Evolutionary conservation across 2,113 vertebrate genomes (phyloP).

Genomic region (Loxodonta africana): DNA sequence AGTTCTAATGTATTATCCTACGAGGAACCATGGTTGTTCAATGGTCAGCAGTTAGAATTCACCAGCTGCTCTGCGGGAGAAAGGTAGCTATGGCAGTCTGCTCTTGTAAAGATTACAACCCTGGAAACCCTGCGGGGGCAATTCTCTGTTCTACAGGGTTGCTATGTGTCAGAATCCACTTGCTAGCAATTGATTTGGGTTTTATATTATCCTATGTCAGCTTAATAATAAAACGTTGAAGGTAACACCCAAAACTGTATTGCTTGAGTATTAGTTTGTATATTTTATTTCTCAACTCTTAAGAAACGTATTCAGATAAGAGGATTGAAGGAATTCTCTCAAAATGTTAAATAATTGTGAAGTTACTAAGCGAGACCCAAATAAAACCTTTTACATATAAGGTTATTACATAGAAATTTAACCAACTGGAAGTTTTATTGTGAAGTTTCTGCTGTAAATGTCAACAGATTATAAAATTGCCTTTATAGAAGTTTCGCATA

Average conservation of each 20-base stretch:
- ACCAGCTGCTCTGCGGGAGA: too few relatives aligned
- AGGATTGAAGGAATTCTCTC: conserved; percentile 25
- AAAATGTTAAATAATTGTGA: background rate
- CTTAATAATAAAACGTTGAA: background rate
- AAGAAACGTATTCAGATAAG: background rate
- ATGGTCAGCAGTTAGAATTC: background rate
- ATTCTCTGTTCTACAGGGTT: background rate
- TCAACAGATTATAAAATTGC: conserved; percentile 1
- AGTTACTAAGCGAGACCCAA: conserved; percentile 8
- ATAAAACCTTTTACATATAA: background rate
- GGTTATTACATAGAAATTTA: background rate
- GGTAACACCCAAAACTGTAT: background rate
- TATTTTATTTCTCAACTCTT: background rate
- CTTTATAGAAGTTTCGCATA: background rate
- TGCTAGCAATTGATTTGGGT: background rate
- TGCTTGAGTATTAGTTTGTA: conserved; percentile 7
- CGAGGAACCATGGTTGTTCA: too few relatives aligned
- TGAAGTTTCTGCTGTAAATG: conserved; percentile 25
- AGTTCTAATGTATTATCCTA: background rate
- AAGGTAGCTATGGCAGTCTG: background rate
- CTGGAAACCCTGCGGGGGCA: background rate
- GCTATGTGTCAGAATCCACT: background rate
- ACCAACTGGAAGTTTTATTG: background rate
- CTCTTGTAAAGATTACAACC: background rate
- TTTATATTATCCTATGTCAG: background rate